Evolutionary conservation across 2,888 invertebrate genomes (phyloP).

Genomic region (Cephonodes hylas): DNA sequence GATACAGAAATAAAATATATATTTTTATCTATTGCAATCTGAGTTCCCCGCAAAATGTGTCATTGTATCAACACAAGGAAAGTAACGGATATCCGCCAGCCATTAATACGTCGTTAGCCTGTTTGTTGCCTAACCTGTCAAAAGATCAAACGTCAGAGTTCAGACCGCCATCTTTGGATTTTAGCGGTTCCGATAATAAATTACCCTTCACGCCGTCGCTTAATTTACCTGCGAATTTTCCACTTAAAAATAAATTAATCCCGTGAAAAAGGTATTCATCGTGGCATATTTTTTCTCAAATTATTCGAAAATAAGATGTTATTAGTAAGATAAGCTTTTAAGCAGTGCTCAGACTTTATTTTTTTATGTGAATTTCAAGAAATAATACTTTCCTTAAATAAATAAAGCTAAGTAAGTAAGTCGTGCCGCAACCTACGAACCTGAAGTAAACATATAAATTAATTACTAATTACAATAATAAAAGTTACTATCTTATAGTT

Average conservation of each 20-base stretch:
- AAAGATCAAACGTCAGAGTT: not conserved
- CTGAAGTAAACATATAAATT: too few species aligned
- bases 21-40: not conserved
- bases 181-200: not conserved
- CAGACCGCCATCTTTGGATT: not conserved
- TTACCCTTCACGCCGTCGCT: not conserved
- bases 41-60: constrained; percentile 13
- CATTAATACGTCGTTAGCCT: constrained; percentile 5
- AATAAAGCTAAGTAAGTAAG: too few species aligned
- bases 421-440: too few species aligned
- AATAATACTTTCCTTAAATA: too few species aligned
- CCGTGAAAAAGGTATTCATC: not conserved
- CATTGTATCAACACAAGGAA: constrained; percentile 14
- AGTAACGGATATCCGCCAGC: constrained; percentile 8
- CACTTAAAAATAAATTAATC: not conserved
- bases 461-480: too few species aligned
- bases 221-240: not conserved
- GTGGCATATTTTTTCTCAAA: not conserved
- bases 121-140: constrained; percentile 5
- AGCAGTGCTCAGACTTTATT: too few species aligned
- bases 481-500: too few species aligned
- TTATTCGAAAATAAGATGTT: too few species aligned
- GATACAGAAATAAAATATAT: too few species aligned
- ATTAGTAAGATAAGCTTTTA: too few species aligned
- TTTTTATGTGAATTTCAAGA: too few species aligned